phyloP scores from a whole-genome alignment of 1,140 invertebrate genomes.

The Ips nitidus region DNA sequence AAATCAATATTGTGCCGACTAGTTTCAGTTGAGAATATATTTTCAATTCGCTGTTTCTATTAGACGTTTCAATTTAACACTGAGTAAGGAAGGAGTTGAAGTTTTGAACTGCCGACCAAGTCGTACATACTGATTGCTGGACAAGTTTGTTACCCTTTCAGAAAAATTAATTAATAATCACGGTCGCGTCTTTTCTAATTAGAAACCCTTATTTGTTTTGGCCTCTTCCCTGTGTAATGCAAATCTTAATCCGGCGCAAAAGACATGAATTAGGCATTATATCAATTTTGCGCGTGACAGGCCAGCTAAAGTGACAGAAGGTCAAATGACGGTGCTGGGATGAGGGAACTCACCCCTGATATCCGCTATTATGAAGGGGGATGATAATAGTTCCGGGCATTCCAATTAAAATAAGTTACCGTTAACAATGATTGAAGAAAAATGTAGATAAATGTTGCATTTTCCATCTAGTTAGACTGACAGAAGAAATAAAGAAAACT shows the following conservation, averaged over 20 bases:
- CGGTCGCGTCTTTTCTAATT: conserved; percentile 6
- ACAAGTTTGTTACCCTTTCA: neutral
- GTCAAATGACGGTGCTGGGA: conserved; percentile 45
- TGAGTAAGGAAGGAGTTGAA: too few relatives aligned
- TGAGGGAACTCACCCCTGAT: conserved; percentile 29
- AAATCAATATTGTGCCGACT: too few relatives aligned
- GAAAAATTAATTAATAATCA: conserved; percentile 15
- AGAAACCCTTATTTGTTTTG: conserved; percentile 13
- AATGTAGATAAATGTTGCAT: too few relatives aligned
- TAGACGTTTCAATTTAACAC: too few relatives aligned
- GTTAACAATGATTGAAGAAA: conserved; percentile 1
- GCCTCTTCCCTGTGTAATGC: conserved; percentile 8
- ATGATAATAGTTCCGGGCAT: conserved; percentile 18
- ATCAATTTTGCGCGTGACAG: conserved; percentile 52
- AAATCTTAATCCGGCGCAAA: conserved; percentile 41
- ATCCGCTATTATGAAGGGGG: conserved; percentile 16
- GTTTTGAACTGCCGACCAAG: too few relatives aligned
- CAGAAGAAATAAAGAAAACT: too few relatives aligned
- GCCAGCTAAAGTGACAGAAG: conserved; percentile 49
- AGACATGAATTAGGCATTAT: conserved; percentile 52
- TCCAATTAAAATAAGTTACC: conserved; percentile 27
- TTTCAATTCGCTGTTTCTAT: too few relatives aligned
- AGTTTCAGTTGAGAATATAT: too few relatives aligned
- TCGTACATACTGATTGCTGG: too few relatives aligned
- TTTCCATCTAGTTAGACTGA: too few relatives aligned